Conservation (phyloP, 2,113 vertebrate genomes). For the Tamias sibiricus region DNA sequence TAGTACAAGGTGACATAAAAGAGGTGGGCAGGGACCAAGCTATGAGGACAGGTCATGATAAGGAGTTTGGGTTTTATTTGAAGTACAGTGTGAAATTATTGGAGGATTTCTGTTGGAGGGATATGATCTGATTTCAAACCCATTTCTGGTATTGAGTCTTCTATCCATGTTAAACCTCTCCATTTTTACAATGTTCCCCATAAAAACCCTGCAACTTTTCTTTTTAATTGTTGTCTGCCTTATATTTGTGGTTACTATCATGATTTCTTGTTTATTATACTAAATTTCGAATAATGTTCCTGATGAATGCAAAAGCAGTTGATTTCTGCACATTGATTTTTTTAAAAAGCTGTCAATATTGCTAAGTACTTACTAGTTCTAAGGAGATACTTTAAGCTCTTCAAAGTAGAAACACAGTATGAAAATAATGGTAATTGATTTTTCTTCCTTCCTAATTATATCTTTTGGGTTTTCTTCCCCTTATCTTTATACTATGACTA, state of each 20-base stretch:
- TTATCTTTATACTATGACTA: not conserved
- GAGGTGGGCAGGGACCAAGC: not conserved
- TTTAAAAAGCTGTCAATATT: not conserved
- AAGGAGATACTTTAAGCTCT: not conserved
- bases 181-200: not conserved
- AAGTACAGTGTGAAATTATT: not conserved
- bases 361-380: not conserved
- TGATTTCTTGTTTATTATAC: not conserved
- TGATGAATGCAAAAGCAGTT: not conserved
- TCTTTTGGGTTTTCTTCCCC: slow-evolving; percentile 2
- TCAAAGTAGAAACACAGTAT: slow-evolving; percentile 8
- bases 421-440: not conserved
- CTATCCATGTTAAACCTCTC: not conserved
- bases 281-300: slow-evolving; percentile 2
- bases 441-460: not conserved
- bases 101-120: not conserved
- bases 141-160: not conserved
- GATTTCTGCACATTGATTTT: not conserved
- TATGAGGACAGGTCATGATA: not conserved
- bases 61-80: not conserved
- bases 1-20: not conserved
- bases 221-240: not conserved
- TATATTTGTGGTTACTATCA: not conserved
- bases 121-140: not conserved
- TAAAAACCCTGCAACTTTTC: not conserved